Percentiles rank a stretch among this genome's conserved stretches.
Conservation (phyloP, 2,113 vertebrate species). For the Xenopus laevis region DNA sequence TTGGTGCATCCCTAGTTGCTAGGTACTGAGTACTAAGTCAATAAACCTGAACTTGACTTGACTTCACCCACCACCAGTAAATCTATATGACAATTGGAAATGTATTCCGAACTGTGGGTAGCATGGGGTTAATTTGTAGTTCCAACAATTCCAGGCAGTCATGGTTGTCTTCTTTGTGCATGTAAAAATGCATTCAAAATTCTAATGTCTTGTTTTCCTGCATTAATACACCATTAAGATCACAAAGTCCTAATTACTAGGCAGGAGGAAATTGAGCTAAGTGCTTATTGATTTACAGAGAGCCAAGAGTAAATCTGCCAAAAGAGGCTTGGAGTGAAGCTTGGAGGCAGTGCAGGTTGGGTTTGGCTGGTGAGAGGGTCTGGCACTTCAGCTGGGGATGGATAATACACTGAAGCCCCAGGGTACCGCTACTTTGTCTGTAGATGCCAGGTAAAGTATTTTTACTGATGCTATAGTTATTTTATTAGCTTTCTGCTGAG, state of each 20-base stretch:
- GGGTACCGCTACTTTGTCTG: not conserved
- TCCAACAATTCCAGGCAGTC: too few relatives aligned
- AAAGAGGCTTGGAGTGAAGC: not conserved
- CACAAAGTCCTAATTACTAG: not conserved
- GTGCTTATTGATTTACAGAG: conserved; percentile 22
- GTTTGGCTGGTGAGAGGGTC: not conserved
- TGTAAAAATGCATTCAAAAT: too few relatives aligned
- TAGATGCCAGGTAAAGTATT: conserved; percentile 17
- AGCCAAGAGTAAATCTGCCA: not conserved
- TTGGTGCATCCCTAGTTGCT: too few relatives aligned
- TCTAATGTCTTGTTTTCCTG: not conserved
- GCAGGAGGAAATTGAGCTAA: conserved; percentile 17
- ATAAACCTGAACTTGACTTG: too few relatives aligned
- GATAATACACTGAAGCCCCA: not conserved
- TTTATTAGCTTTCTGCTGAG: too few relatives aligned
- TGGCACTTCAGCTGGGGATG: not conserved
- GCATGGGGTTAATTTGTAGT: too few relatives aligned
- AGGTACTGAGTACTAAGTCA: too few relatives aligned
- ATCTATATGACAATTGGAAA: too few relatives aligned
- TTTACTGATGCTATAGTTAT: too few relatives aligned
- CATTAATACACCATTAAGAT: conserved; percentile 14
- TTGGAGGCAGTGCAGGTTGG: not conserved
- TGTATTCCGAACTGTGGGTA: too few relatives aligned
- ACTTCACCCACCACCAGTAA: too few relatives aligned
- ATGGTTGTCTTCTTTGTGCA: too few relatives aligned